These are phyloP conservation scores for Pseudomyrmex cubaensis DNA, from an alignment of 1,140 invertebrate genomes.

Conservation along the genomic window DNA sequence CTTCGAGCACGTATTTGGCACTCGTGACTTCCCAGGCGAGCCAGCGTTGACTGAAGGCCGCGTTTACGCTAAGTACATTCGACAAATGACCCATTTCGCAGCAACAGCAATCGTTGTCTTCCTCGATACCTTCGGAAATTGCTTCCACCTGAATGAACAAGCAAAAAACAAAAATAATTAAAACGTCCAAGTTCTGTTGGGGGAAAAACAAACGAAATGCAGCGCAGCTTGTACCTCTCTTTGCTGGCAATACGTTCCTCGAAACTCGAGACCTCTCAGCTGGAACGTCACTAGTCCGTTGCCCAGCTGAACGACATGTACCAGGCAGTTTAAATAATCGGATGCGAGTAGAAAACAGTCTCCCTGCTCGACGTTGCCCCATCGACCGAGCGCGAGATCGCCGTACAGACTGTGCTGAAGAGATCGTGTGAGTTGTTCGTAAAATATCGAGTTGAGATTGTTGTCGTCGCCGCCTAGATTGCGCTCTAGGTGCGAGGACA, in stretches of 20 bases:
- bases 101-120: constrained; percentile 94
- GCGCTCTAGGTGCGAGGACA: constrained; percentile 97
- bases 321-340: constrained; percentile 98
- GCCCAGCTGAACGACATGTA: constrained; percentile 99
- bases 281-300: constrained; percentile 99
- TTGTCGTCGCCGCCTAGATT: constrained; percentile 99
- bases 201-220: not conserved
- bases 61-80: constrained; percentile 95
- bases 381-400: constrained; percentile 96
- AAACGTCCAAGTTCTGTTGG: not conserved
- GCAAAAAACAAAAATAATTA: not conserved
- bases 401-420: constrained; percentile 98
- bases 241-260: constrained; percentile 99
- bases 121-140: constrained; percentile 98
- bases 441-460: constrained; percentile 99
- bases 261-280: constrained; percentile 98
- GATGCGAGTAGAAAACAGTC: constrained; percentile 99
- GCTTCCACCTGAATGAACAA: constrained; percentile 91
- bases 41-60: constrained; percentile 99
- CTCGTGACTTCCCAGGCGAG: constrained; percentile 98
- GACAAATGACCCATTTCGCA: constrained; percentile 97
- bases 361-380: constrained; percentile 96
- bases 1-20: constrained; percentile 98
- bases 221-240: constrained; percentile 86
- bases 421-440: constrained; percentile 98